These are phyloP conservation scores for Speoplatyrhinus poulsoni DNA, from an alignment of 2,113 vertebrate species.

Conservation along the genomic window DNA sequence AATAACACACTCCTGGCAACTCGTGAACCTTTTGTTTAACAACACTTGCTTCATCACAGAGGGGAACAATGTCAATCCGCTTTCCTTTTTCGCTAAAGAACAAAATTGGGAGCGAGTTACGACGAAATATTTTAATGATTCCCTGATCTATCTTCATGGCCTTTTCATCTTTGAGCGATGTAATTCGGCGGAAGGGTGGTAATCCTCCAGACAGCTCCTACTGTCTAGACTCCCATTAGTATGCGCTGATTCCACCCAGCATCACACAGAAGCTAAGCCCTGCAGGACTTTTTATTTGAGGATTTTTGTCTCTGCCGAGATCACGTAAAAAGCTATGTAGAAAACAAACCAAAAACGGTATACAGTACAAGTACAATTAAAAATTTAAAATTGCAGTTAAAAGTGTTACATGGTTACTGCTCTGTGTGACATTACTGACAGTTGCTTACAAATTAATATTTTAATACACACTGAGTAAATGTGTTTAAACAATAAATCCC, in stretches of 20 bases:
- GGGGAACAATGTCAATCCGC: conserved; percentile 30
- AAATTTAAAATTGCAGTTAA: neutral
- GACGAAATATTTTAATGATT: conserved; percentile 57
- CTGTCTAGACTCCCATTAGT: conserved; percentile 68
- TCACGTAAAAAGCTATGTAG: conserved; percentile 27
- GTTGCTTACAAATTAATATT: no score
- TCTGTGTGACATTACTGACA: no score
- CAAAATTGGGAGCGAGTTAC: conserved; percentile 35
- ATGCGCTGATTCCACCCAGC: conserved; percentile 61
- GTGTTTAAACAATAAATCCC: no score
- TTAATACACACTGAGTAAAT: no score
- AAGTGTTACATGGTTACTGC: neutral
- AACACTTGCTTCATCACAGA: neutral
- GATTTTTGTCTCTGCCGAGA: conserved; percentile 51
- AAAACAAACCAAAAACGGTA: conserved; percentile 14
- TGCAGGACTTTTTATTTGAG: conserved; percentile 53
- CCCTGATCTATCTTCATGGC: conserved; percentile 38
- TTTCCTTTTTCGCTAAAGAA: conserved; percentile 36
- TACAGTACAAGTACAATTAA: conserved; percentile 12
- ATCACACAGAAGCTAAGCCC: conserved; percentile 36
- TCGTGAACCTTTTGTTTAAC: neutral
- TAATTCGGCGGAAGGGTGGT: conserved; percentile 56
- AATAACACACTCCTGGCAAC: neutral
- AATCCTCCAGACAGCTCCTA: conserved; percentile 46
- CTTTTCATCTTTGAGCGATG: conserved; percentile 46